Conservation (phyloP, 2,888 invertebrate species). For the Gymnoscelis rufifasciata region DNA sequence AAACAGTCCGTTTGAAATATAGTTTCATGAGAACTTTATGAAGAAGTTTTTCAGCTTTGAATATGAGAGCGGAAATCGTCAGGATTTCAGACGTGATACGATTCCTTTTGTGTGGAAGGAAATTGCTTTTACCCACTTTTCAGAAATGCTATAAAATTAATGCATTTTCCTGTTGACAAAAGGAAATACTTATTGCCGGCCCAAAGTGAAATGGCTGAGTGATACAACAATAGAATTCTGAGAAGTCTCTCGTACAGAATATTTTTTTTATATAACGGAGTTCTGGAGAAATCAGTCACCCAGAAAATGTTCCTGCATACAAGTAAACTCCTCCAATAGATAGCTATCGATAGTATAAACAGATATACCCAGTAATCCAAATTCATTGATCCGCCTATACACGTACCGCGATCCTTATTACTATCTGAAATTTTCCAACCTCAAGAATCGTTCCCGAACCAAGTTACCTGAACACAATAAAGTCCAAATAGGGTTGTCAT, state of each 20-base stretch:
- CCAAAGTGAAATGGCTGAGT: conserved; percentile 1
- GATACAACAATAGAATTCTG: conserved; percentile 3
- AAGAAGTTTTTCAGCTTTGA: conserved; percentile 28
- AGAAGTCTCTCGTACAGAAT: neutral
- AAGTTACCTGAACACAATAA: conserved; percentile 3
- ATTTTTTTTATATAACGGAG: too few relatives aligned
- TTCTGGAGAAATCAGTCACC: too few relatives aligned
- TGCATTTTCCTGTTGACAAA: conserved; percentile 4
- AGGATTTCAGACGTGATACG: conserved; percentile 22
- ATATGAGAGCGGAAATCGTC: conserved; percentile 28
- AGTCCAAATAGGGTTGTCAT: conserved; percentile 1
- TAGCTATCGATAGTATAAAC: too few relatives aligned
- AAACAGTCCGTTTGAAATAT: conserved; percentile 27
- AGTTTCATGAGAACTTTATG: conserved; percentile 29
- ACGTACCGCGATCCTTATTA: too few relatives aligned
- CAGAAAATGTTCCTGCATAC: too few relatives aligned
- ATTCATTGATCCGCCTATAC: too few relatives aligned
- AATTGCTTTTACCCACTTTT: conserved; percentile 13
- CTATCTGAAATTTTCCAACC: neutral
- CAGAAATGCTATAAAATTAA: conserved; percentile 9
- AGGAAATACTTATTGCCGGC: conserved; percentile 1
- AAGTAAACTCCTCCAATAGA: too few relatives aligned
- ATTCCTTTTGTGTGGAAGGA: conserved; percentile 12
- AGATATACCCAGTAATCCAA: too few relatives aligned
- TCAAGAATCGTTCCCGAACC: neutral